phyloP scores from a whole-genome alignment of 2,888 invertebrate species.

The Dastarcus helophoroides region DNA sequence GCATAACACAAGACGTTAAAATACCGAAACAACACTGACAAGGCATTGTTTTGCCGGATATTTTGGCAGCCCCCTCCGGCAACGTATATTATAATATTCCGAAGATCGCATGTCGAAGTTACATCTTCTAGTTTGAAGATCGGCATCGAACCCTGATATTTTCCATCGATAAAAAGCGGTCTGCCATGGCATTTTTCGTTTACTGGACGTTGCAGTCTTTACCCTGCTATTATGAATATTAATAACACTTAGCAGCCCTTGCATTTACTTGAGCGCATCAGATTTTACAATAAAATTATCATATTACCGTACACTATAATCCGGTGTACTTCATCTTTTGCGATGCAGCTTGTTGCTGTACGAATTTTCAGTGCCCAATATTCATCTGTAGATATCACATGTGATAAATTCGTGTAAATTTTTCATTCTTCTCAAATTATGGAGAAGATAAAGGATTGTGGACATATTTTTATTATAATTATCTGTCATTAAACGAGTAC shows the following conservation, averaged over 20 bases:
- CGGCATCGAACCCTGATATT: conserved; percentile 7
- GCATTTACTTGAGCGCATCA: not conserved
- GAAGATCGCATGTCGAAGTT: conserved; percentile 6
- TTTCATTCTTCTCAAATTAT: too few relatives aligned
- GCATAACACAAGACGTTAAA: too few relatives aligned
- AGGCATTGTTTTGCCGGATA: conserved; percentile 10
- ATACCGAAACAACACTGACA: too few relatives aligned
- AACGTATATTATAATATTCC: conserved; percentile 7
- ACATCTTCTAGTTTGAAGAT: conserved; percentile 5
- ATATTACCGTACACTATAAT: conserved; percentile 1
- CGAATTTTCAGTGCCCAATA: too few relatives aligned
- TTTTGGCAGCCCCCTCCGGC: conserved; percentile 5
- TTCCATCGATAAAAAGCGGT: conserved; percentile 7
- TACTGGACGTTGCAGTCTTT: not conserved
- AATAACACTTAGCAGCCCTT: not conserved
- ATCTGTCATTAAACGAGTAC: too few relatives aligned
- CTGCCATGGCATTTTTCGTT: not conserved
- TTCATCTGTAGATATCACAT: too few relatives aligned
- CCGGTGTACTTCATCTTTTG: too few relatives aligned
- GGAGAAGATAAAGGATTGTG: too few relatives aligned
- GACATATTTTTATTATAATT: too few relatives aligned
- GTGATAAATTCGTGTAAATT: too few relatives aligned
- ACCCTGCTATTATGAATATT: conserved; percentile 1
- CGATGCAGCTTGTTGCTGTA: too few relatives aligned
- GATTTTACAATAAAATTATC: conserved; percentile 1